phyloP scores from a whole-genome alignment of 2,888 invertebrate genomes.

The Cephus rjabovi region DNA sequence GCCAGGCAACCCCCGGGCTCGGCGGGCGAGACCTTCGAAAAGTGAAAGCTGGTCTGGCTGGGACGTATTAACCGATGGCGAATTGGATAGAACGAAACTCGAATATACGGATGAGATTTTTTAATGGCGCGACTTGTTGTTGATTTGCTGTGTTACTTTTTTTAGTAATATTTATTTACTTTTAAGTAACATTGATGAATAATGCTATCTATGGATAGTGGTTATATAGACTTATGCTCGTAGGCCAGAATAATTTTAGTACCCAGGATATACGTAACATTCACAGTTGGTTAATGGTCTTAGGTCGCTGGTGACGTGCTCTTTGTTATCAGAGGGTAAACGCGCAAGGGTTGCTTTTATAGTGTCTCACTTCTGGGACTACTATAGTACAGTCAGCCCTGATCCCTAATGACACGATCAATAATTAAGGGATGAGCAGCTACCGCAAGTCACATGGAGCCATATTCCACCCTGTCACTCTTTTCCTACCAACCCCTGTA shows the following conservation, averaged over 20 bases:
- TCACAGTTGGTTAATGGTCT: conserved; percentile 15
- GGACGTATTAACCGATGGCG: neutral
- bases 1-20: neutral
- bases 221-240: neutral
- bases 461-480: neutral
- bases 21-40: neutral
- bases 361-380: neutral
- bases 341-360: neutral
- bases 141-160: neutral
- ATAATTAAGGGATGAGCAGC: neutral
- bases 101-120: neutral
- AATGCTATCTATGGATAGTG: neutral
- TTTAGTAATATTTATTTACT: no score
- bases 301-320: neutral
- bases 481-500: neutral
- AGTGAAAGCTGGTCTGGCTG: neutral
- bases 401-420: conserved; percentile 5
- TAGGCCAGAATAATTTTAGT: neutral
- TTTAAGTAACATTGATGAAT: no score
- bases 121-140: neutral
- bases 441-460: neutral
- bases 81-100: neutral
- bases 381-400: neutral
- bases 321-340: neutral
- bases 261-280: neutral